phyloP scores from a whole-genome alignment of 2,113 vertebrate genomes.

The Steatornis caripensis region DNA sequence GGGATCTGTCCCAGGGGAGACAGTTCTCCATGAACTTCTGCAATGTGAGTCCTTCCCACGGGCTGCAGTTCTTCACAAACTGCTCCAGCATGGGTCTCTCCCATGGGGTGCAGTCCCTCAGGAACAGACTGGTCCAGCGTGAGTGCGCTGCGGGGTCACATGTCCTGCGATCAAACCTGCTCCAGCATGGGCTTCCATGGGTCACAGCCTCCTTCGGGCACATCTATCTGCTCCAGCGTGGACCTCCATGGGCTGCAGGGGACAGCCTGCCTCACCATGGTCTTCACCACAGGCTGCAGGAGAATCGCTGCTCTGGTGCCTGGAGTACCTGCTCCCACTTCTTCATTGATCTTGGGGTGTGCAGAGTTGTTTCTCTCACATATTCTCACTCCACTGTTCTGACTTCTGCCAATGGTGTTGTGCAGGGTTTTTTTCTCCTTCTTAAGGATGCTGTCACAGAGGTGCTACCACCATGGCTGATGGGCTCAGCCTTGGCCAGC shows the following conservation, averaged over 20 bases:
- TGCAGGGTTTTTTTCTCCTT: rapidly evolving
- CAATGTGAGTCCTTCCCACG: background rate
- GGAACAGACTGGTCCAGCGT: background rate
- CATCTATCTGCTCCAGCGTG: background rate
- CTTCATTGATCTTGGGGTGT: background rate
- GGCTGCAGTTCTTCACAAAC: background rate
- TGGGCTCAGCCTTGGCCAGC: background rate
- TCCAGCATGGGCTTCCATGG: background rate
- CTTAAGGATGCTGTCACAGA: background rate
- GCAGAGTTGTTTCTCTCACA: background rate
- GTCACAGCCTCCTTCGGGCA: background rate
- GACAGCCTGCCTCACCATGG: background rate
- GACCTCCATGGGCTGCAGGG: background rate
- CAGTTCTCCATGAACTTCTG: background rate
- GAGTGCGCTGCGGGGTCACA: rapidly evolving
- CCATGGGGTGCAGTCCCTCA: background rate
- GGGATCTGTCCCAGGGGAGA: too few relatives aligned
- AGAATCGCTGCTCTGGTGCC: background rate
- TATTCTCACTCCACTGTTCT: too few relatives aligned
- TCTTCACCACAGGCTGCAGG: rapidly evolving
- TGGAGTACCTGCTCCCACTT: background rate
- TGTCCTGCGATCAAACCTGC: too few relatives aligned
- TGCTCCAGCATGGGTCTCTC: background rate
- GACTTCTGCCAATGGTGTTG: too few relatives aligned
- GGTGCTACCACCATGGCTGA: background rate